Percentiles rank a stretch among this genome's conserved stretches.
Conservation (phyloP, 2,797 vertebrate genomes). For the Epinephelus malabaricus region DNA sequence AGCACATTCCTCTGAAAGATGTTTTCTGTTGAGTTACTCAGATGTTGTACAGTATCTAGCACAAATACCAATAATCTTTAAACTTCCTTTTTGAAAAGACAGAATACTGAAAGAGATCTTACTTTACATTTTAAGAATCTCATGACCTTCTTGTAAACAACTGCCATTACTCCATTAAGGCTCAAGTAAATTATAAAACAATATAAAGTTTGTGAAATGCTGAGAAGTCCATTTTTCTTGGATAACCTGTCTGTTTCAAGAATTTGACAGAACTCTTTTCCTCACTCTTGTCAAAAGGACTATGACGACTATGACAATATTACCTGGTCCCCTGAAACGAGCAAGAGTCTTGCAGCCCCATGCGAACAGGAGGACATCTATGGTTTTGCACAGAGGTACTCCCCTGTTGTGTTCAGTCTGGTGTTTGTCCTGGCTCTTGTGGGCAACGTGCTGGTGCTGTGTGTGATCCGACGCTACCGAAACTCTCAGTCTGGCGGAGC, state of each 20-base stretch:
- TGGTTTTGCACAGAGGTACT: constrained; percentile 74
- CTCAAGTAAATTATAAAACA: background rate
- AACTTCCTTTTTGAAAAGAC: background rate
- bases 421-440: constrained; percentile 85
- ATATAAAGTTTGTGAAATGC: background rate
- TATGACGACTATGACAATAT: constrained; percentile 22
- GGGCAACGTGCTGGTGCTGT: constrained; percentile 87
- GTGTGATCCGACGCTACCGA: constrained; percentile 84
- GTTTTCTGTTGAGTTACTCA: background rate
- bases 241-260: background rate
- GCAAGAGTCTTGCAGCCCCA: constrained; percentile 11
- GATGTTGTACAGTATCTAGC: background rate
- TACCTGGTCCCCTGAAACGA: accelerated
- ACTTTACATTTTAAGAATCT: background rate
- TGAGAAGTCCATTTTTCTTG: background rate
- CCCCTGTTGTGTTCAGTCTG: constrained; percentile 80
- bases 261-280: constrained; percentile 10
- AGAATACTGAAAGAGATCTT: background rate
- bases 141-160: background rate
- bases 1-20: background rate
- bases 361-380: constrained; percentile 70
- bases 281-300: background rate
- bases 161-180: background rate
- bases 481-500: constrained; percentile 68
- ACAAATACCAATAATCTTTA: background rate